Base-by-base conservation (phyloP, 37 sponge, comb jelly and placozoan species). In the Spongia lamella region DNA sequence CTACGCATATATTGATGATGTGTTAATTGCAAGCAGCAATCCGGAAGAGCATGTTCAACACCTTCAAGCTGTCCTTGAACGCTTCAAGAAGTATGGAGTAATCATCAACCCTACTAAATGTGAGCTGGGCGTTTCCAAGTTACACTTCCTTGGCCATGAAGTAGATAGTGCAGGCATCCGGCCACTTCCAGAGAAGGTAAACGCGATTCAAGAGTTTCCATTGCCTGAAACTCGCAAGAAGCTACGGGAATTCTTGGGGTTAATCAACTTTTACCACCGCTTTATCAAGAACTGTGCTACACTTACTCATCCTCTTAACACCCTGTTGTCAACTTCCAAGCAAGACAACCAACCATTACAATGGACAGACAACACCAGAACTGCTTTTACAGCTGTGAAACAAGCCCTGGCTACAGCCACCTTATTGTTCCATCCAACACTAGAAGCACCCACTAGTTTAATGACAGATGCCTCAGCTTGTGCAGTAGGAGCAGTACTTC, bases 401-500 rank as follows among this genome's bases (percentile, higher is more conserved):
- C 64, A 75, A 7, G 59, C 60, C 56, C 59, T 56, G 20, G 60
- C 74, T 53, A 39, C 7, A 51, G 71, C 53, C 29, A 17, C 71
- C 21, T 14, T 73, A 7, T 31, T 73, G 7, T 11, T 32, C 17
- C 58, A 73, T 56, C 74, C 74, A 35, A 56, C 4, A 3, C 9
- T 30, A 5, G 17, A 14, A 34, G 74, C 74, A 13, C 57, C 59
- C 14, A 56, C 74, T 56, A 57, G 59, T 22, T 9, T 73, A 29
- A 56, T 56, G 59, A 9, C 37, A 27, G 19, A 16, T 19, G 19
- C 54, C 54, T 16, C 54, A 16, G 54, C 29, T 2, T 7, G 63
- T 15, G 73, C 80, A 14, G 76, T 84, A 6, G 73, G 77, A 36
- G 84, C 76, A 33, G 89, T 89, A 0, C 61, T 84, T 22, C 85